Evolutionary conservation across 2,797 vertebrate genomes (phyloP).

Genomic region (Amblyraja radiata): DNA sequence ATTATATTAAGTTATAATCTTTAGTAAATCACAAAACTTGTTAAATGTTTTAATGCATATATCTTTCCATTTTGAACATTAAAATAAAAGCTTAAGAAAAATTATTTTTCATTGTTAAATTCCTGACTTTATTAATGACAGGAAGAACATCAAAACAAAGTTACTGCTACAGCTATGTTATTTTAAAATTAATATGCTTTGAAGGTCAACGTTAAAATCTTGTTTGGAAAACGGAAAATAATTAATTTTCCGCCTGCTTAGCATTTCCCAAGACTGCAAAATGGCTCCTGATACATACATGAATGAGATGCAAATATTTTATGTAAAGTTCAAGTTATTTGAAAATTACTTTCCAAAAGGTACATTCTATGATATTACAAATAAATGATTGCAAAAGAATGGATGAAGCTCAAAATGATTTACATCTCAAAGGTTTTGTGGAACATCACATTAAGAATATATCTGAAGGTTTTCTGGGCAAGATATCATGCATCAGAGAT

Average conservation of each 20-base stretch:
- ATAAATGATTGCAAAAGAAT: background rate
- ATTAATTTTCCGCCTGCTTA: background rate
- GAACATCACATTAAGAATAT: background rate
- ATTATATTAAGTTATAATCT: background rate
- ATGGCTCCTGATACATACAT: background rate
- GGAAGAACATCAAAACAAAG: background rate
- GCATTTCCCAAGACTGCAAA: background rate
- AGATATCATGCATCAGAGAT: background rate
- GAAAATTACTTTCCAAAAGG: background rate
- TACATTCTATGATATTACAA: background rate
- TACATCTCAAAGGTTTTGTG: background rate
- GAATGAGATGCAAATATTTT: background rate
- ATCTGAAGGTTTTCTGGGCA: background rate
- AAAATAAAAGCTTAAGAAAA: background rate
- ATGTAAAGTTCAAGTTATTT: background rate
- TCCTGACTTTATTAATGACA: background rate
- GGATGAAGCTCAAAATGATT: constrained; percentile 2
- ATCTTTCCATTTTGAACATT: no score
- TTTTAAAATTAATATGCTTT: background rate
- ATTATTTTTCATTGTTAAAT: background rate
- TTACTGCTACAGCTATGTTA: background rate
- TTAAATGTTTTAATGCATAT: background rate
- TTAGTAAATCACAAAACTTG: background rate
- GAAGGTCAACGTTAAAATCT: background rate
- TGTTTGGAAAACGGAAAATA: background rate